Evolutionary conservation across 2,113 vertebrate species (phyloP), one percentile per base, ranked within the genome.

Genomic region (Canis aureus): DNA sequence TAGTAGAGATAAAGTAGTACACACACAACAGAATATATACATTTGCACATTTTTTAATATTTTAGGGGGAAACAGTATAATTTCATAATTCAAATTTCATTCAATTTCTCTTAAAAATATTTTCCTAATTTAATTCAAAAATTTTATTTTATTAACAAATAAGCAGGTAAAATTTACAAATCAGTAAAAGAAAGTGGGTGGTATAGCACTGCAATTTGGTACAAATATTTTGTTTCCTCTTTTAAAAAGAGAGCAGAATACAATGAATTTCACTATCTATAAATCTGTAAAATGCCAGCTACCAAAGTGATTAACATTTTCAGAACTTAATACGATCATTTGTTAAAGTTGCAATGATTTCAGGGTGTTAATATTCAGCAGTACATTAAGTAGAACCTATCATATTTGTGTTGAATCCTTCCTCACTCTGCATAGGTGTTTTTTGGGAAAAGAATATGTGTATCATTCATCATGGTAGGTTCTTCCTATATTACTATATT

Each of bases 41-140:
- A 76, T 83, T 92, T 76, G 51, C 29, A 89, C 16, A 74, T 74
- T 60, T 89, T 93, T 78, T 60, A 89, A 83, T 83, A 90, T 84
- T 76, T 71, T 87, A 51, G 23, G 85, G 66, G 19, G 32, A 69
- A 93, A 43, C 38, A 84, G 89, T 62, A 84, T 78, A 78, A 59
- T 93, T 79, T 76, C 84, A 93, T 67, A 92, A 43, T 89, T 92
- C 51, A 67, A 93, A 84, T 51, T 76, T 84, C 32, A 78, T 51
- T 78, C 38, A 43, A 89, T 62, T 60, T 84, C 71, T 89, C 55
- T 84, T 78, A 89, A 83, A 93, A 96, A 93, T 96, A 84, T 89
- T 84, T 84, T 78, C 91, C 69, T 78, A 84, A 83, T 78, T 96
- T 83, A 73, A 81, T 86, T 92, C 35, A 53, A 93, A 89, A 76